Conservation (phyloP, 2,888 invertebrate genomes). For the Thecophora atra region DNA sequence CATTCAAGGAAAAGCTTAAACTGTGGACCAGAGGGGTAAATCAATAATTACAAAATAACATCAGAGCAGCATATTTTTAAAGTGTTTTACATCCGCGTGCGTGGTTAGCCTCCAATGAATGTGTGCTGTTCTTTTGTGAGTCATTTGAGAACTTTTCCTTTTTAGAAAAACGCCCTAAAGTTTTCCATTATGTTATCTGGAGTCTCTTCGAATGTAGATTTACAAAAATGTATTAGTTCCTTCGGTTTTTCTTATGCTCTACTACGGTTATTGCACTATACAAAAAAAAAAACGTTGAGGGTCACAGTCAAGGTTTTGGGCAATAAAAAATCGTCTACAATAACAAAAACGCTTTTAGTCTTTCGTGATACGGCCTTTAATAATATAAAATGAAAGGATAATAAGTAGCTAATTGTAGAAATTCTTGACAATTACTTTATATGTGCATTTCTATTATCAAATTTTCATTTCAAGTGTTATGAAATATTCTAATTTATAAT, state of each 20-base stretch:
- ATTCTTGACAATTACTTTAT: background rate
- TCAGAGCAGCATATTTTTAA: background rate
- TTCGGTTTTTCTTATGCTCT: too few relatives aligned
- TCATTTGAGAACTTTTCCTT: background rate
- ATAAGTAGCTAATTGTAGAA: too few relatives aligned
- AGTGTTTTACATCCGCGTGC: background rate
- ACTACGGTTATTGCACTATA: too few relatives aligned
- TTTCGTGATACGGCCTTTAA: too few relatives aligned
- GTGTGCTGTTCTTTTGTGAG: conserved; percentile 2
- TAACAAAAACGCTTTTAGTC: too few relatives aligned
- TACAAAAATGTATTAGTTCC: too few relatives aligned
- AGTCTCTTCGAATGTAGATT: too few relatives aligned
- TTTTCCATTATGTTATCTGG: too few relatives aligned
- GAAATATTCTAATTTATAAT: background rate
- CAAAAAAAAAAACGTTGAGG: too few relatives aligned
- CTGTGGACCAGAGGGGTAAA: conserved; percentile 65
- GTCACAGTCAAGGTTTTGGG: too few relatives aligned
- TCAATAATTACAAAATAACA: conserved; percentile 39
- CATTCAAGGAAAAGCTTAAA: conserved; percentile 65
- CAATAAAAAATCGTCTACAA: background rate
- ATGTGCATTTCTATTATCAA: background rate
- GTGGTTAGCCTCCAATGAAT: background rate
- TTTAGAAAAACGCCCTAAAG: background rate
- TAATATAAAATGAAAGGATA: too few relatives aligned
- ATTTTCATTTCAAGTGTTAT: background rate